Conservation (phyloP, 2,888 invertebrate species). For the Zaprionus obscuricornis region DNA sequence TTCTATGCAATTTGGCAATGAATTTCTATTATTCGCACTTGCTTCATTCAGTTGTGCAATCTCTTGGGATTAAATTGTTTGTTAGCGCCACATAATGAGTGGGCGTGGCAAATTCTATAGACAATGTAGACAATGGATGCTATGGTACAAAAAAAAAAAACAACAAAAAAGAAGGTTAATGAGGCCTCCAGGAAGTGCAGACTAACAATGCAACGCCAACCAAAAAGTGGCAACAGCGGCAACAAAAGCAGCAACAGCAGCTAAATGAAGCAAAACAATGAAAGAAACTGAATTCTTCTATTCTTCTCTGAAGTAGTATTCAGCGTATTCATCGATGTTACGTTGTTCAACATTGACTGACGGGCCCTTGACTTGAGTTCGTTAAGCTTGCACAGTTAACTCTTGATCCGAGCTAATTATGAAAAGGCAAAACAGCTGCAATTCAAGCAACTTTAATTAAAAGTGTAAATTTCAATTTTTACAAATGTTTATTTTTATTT, state of each 20-base stretch:
- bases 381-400: too few species aligned
- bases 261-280: conserved; percentile 17
- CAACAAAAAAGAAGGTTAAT: too few species aligned
- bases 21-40: conserved; percentile 71
- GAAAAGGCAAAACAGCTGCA: too few species aligned
- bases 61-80: conserved; percentile 59
- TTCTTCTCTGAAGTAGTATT: not conserved
- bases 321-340: not conserved
- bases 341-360: conserved; percentile 26
- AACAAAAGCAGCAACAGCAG: not conserved
- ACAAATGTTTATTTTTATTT: too few species aligned
- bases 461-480: too few species aligned
- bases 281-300: conserved; percentile 10
- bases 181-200: conserved; percentile 62
- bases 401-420: too few species aligned
- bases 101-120: conserved; percentile 36
- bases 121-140: conserved; percentile 60
- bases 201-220: conserved; percentile 25
- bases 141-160: conserved; percentile 40
- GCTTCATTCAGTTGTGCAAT: conserved; percentile 18
- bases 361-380: too few species aligned
- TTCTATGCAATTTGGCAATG: conserved; percentile 79
- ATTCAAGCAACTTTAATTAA: too few species aligned
- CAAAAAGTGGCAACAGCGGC: conserved; percentile 5
- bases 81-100: conserved; percentile 45